Conservation (phyloP, 2,888 invertebrate genomes). For the Nasonovia ribisnigri region DNA sequence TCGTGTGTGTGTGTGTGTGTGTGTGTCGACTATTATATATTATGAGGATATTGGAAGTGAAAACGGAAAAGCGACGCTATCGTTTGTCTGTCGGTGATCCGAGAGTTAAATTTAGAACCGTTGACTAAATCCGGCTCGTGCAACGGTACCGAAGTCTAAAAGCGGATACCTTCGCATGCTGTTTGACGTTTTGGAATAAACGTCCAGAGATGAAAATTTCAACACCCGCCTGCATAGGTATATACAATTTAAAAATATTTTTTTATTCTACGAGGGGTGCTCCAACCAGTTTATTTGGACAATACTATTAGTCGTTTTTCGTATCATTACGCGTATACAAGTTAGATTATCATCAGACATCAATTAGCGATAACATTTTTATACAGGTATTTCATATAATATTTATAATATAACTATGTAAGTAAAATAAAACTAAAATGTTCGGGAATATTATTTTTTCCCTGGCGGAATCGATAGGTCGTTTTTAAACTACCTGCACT, state of each 20-base stretch:
- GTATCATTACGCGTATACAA: no score
- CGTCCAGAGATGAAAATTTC: background rate
- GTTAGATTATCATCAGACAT: no score
- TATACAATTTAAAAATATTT: background rate
- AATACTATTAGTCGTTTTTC: no score
- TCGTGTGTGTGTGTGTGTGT: background rate
- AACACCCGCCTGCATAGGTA: background rate
- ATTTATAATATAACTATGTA: no score
- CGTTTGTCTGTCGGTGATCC: background rate
- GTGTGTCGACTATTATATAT: background rate
- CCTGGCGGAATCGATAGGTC: no score
- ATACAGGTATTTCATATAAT: no score
- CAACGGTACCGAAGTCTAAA: background rate
- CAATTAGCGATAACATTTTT: no score
- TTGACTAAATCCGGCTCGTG: background rate
- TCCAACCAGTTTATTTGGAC: no score
- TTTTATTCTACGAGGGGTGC: background rate
- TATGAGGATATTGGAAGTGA: background rate
- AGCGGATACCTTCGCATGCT: background rate
- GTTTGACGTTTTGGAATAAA: background rate
- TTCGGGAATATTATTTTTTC: no score
- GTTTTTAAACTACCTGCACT: no score
- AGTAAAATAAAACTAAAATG: no score
- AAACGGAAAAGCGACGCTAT: background rate
- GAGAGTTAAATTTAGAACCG: background rate